These are phyloP conservation scores for Lerista edwardsae DNA, from an alignment of 2,797 vertebrate genomes.

Conservation along the genomic window DNA sequence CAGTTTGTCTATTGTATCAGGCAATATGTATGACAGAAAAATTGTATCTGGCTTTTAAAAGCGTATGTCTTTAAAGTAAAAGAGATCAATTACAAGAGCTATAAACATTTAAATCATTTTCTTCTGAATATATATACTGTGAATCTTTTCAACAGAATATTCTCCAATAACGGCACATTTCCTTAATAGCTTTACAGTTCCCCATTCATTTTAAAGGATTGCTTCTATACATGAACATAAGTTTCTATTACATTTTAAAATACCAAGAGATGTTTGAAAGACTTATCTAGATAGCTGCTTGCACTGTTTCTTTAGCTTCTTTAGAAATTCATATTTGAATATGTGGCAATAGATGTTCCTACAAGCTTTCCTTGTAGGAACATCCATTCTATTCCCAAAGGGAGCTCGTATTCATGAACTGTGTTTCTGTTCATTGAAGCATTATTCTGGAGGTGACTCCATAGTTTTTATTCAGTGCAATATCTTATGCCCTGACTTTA, in stretches of 20 bases:
- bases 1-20: too few relatives aligned
- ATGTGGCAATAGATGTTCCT: not conserved
- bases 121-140: constrained; percentile 67
- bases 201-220: constrained; percentile 67
- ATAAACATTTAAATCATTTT: constrained; percentile 74
- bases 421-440: too few relatives aligned
- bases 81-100: constrained; percentile 70
- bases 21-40: constrained; percentile 62
- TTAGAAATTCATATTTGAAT: not conserved
- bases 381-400: not conserved
- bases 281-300: constrained; percentile 49
- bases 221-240: constrained; percentile 71
- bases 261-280: constrained; percentile 62
- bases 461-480: constrained; percentile 30
- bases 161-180: constrained; percentile 70
- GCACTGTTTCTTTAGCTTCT: not conserved
- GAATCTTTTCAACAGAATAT: constrained; percentile 67
- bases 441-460: too few relatives aligned
- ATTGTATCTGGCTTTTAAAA: constrained; percentile 60
- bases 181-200: constrained; percentile 75
- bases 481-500: constrained; percentile 46
- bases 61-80: constrained; percentile 68
- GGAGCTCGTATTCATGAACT: too few relatives aligned
- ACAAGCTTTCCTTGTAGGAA: not conserved
- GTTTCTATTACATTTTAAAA: constrained; percentile 71